Base-by-base conservation (phyloP, 1,140 invertebrate species). In the Brachionus paranguensis region DNA sequence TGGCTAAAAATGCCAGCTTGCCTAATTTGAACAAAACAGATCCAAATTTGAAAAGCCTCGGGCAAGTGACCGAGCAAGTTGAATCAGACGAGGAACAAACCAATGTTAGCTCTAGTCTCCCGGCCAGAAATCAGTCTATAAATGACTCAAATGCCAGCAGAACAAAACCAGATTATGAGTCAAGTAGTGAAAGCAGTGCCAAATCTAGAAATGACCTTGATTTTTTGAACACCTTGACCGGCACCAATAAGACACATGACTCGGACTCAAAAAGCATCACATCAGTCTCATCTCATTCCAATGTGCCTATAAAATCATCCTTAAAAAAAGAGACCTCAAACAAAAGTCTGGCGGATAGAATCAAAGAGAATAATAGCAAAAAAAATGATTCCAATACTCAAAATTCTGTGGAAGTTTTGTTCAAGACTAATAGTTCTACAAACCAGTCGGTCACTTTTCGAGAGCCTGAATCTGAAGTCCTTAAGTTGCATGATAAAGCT, bases 381-480 rank as follows among this genome's bases (percentile, higher is more conserved):
- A 68, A 68, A 33, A n/a, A 12, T 3, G 29, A 41, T 29, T 24
- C 74, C 14, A 64, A 53, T 43, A 7, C 14, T 11, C n/a, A 81
- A 47, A 78, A 78, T 50, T 24, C 53, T 12, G 29, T 11, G 5
- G 37, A 60, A 43, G 37, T 20, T 17, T 14, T 43, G 17, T 20
- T 20, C 12, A 41, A 14, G 20, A 81, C 78, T 3, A 64, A 64
- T 81, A 81, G 78, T 29, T 64, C 78, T 1, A 47, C 20, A n/a
- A 72, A 72, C 43, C 78, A 81, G 27, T 64, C 37, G 14, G 78
- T 81, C 2, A 81, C 78, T 41, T 81, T 81, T 47, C 29, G 78
- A 11, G 78, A 81, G 17, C 78, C 78, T 12, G 78, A 81, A 14
- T 81, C 78, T 3, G 43, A 81, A 27, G 20, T 45, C 5, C 37